Base-by-base conservation (phyloP, 2,888 invertebrate genomes). In the Rhimphoctona megacephalus region DNA sequence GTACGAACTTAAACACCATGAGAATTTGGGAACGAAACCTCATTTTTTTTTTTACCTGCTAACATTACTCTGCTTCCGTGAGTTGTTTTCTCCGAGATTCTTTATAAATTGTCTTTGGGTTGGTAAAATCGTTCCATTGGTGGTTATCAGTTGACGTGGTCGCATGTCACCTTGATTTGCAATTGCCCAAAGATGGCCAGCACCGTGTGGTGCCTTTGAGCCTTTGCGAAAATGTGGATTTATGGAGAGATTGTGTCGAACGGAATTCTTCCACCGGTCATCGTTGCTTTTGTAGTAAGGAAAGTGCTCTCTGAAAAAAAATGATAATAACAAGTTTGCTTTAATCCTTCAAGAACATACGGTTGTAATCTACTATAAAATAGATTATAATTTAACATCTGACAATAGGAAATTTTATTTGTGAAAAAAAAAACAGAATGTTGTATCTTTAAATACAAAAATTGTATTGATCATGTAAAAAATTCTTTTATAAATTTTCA, bases 211-310 rank as follows among this genome's bases (percentile, higher is more conserved):
- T 0, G 98, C 98, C 90, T 98, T 97, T 19, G 97, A 96, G 0
- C 98, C 98, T 94, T 98, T 98, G 64, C 97, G 96, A 94, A 98
- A 98, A 94, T 98, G 98, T 0, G 98, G 98, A 95, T 98, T 98
- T 92, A 98, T 98, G 52, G 98, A 98, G 22, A 98, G 95, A 94
- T 98, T 98, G 94, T 98, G 98, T 89, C 98, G 95, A 1, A 98
- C 98, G 0, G 98, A 98, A 93, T 98, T 98, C 95, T 98, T 98
- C 98, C 98, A 98, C 91, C 98, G 96, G 93, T 98, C 98, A 91
- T 98, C 98, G 92, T 98, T 97, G 61, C 97, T 97, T 93, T 98
- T 98, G 95, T 98, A 98, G 94, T 96, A 98, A 0, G 98, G 98
- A 94, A 97, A 98, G 85, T 97, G 97, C 92, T 98, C 97, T 5